phyloP scores from a whole-genome alignment of 1,140 invertebrate genomes.

The Leguminivora glycinivorella region DNA sequence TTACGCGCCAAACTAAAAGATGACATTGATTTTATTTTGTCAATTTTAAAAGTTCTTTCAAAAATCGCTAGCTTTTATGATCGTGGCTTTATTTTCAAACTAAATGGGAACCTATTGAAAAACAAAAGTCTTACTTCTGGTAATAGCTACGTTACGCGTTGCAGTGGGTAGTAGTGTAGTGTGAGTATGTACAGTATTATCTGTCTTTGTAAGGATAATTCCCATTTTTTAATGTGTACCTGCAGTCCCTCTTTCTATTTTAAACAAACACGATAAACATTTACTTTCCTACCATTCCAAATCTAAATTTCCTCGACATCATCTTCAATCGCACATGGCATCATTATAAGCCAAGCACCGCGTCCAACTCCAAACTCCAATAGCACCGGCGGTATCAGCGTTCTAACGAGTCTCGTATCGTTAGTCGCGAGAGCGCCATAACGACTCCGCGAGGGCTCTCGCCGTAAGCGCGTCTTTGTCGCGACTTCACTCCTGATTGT shows the following conservation, averaged over 20 bases:
- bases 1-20: too few species aligned
- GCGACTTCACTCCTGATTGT: background rate
- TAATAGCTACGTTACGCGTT: too few species aligned
- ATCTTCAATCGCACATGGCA: background rate
- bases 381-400: background rate
- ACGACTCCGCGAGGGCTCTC: constrained; percentile 22
- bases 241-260: background rate
- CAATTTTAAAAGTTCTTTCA: too few species aligned
- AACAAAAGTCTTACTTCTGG: too few species aligned
- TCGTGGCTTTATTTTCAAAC: too few species aligned
- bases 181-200: too few species aligned
- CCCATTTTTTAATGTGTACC: too few species aligned
- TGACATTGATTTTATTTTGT: too few species aligned
- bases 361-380: background rate
- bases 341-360: constrained; percentile 1
- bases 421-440: constrained; percentile 17
- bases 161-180: too few species aligned
- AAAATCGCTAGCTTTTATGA: too few species aligned
- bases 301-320: background rate
- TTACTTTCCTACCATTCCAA: background rate
- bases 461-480: constrained; percentile 15
- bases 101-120: too few species aligned
- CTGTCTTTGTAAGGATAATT: too few species aligned
- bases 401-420: constrained; percentile 25
- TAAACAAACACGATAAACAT: background rate